Percentiles rank a stretch among this genome's conserved stretches.
phyloP scores from a whole-genome alignment of 2,113 vertebrate genomes.

The Sebastes schlegelii region DNA sequence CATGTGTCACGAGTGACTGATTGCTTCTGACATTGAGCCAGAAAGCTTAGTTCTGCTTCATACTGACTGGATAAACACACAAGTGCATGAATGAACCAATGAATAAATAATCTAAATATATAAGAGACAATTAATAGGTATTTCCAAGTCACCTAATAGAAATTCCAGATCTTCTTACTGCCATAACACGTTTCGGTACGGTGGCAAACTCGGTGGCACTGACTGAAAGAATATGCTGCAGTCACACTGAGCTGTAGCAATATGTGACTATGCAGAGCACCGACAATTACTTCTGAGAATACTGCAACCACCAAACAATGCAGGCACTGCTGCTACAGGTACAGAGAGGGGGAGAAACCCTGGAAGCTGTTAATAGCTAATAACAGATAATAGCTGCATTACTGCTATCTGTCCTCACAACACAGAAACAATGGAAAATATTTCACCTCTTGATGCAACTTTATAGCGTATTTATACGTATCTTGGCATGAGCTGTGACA shows the following conservation, averaged over 20 bases:
- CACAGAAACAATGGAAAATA: not conserved
- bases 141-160: not conserved
- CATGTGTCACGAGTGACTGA: conserved; percentile 28
- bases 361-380: not conserved
- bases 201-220: not conserved
- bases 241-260: conserved; percentile 17
- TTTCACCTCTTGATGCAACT: not conserved
- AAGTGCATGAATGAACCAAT: not conserved
- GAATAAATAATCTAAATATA: not conserved
- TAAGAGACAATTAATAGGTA: not conserved
- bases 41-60: conserved; percentile 6
- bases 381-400: conserved; percentile 14
- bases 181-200: not conserved
- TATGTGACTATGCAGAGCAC: conserved; percentile 30
- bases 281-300: conserved; percentile 9
- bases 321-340: conserved; percentile 30
- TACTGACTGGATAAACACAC: conserved; percentile 2
- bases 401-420: not conserved
- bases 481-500: conserved; percentile 9
- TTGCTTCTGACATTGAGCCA: conserved; percentile 20
- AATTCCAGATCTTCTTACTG: not conserved
- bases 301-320: conserved; percentile 39
- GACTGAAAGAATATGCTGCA: conserved; percentile 31
- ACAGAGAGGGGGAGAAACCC: not conserved
- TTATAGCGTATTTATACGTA: conserved; percentile 13